Conservation (phyloP, 2,113 vertebrate genomes). For the Sturnus vulgaris region DNA sequence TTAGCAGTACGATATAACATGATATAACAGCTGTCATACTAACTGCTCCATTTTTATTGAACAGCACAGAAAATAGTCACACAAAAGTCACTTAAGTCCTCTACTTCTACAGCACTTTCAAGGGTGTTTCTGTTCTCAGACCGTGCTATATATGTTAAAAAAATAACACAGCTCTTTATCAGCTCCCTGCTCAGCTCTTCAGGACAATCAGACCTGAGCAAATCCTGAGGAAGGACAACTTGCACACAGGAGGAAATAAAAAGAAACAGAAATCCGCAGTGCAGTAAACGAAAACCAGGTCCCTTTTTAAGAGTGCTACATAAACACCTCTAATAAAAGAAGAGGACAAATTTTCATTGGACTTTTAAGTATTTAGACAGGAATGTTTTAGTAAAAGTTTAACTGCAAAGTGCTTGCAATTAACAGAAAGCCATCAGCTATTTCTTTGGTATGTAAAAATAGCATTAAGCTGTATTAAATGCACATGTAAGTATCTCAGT, state of each 20-base stretch:
- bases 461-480: slow-evolving; percentile 64
- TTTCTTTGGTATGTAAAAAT: slow-evolving; percentile 59
- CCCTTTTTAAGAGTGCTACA: slow-evolving; percentile 57
- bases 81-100: slow-evolving; percentile 38
- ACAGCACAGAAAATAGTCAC: slow-evolving; percentile 42
- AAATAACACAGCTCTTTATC: neutral
- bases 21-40: slow-evolving; percentile 64
- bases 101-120: slow-evolving; percentile 17
- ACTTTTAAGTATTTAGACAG: slow-evolving; percentile 27
- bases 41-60: slow-evolving; percentile 51
- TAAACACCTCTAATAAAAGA: slow-evolving; percentile 65
- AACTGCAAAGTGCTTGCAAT: slow-evolving; percentile 56
- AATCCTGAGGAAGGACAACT: neutral
- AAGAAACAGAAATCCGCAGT: slow-evolving; percentile 22
- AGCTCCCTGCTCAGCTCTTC: neutral
- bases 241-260: slow-evolving; percentile 7
- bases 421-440: slow-evolving; percentile 64
- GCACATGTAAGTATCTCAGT: slow-evolving; percentile 64
- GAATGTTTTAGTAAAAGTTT: slow-evolving; percentile 53
- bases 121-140: neutral
- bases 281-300: slow-evolving; percentile 57
- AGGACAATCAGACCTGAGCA: neutral
- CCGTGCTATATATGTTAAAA: neutral
- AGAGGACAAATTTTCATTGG: slow-evolving; percentile 57
- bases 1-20: slow-evolving; percentile 39